Evolutionary conservation across 2,797 vertebrate genomes (phyloP).

Genomic region (Heliangelus exortis): DNA sequence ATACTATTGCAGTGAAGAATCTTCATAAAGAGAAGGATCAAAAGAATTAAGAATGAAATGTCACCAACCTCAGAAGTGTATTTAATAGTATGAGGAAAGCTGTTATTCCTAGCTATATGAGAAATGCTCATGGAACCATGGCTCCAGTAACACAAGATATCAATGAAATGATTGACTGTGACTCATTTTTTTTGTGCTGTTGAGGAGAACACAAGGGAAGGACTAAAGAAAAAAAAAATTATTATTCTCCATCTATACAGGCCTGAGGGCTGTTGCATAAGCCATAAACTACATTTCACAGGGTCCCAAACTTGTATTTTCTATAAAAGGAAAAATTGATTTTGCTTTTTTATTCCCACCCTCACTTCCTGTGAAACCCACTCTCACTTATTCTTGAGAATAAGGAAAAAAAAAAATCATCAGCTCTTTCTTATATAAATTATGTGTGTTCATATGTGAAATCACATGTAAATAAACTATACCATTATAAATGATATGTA

Average conservation of each 20-base stretch:
- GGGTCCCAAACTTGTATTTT: neutral
- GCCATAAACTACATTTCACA: neutral
- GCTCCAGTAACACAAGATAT: neutral
- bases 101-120: neutral
- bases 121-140: neutral
- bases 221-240: neutral
- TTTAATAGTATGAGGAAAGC: neutral
- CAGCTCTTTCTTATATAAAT: neutral
- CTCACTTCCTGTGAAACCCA: neutral
- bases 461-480: neutral
- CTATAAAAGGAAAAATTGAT: conserved; percentile 31
- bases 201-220: neutral
- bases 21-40: neutral
- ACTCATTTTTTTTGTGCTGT: conserved; percentile 32
- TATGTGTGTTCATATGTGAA: neutral
- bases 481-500: neutral
- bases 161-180: conserved; percentile 38
- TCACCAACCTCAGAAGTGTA: neutral
- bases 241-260: neutral
- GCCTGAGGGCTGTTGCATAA: neutral
- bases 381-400: neutral
- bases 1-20: neutral
- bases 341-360: neutral
- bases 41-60: neutral
- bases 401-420: neutral